Conservation (phyloP, 2,888 invertebrate species). For the Fragum whitleyi region DNA sequence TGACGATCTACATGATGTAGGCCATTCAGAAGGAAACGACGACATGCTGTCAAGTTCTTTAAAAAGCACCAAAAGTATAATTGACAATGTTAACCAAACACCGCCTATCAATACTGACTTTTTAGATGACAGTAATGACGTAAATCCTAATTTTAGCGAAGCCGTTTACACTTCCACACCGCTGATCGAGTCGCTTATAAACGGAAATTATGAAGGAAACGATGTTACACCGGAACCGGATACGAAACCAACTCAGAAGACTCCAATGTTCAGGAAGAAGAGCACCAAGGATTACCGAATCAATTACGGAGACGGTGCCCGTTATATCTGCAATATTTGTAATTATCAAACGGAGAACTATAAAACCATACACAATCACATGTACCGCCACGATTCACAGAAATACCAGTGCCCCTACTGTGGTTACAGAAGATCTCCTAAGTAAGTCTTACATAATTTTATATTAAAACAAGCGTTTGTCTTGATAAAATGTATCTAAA, state of each 20-base stretch:
- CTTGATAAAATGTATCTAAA: too few species aligned
- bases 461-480: not conserved
- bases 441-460: slow-evolving; percentile 36
- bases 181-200: slow-evolving; percentile 57
- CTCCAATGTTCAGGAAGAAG: slow-evolving; percentile 47
- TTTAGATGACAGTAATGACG: slow-evolving; percentile 25
- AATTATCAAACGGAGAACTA: slow-evolving; percentile 62
- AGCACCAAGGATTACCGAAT: slow-evolving; percentile 56
- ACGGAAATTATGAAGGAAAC: slow-evolving; percentile 23
- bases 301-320: slow-evolving; percentile 45
- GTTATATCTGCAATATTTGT: slow-evolving; percentile 62
- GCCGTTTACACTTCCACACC: slow-evolving; percentile 52
- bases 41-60: not conserved
- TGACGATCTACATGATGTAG: too few species aligned
- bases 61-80: not conserved
- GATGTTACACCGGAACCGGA: not conserved
- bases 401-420: slow-evolving; percentile 63
- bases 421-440: slow-evolving; percentile 61
- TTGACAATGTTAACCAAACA: not conserved
- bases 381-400: slow-evolving; percentile 63
- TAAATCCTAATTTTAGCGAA: slow-evolving; percentile 54
- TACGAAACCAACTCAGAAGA: not conserved
- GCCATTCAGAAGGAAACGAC: not conserved
- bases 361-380: slow-evolving; percentile 65
- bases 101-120: not conserved